Percentiles rank a stretch among this genome's conserved stretches.
phyloP scores from a whole-genome alignment of 1,140 invertebrate genomes.

The Cyclargus thomasi region DNA sequence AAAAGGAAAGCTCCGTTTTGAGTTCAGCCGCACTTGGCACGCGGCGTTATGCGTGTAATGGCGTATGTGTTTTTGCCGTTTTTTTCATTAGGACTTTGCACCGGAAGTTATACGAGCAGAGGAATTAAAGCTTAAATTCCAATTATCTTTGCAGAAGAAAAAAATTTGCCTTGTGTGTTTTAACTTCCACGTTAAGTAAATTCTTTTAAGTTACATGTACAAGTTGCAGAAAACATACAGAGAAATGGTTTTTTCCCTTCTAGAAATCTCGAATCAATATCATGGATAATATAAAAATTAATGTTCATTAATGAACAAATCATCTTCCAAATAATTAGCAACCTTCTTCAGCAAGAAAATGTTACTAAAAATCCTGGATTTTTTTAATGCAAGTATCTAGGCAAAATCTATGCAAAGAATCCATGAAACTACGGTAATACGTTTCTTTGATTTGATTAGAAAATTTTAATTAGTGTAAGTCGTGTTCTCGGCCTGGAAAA shows the following conservation, averaged over 20 bases:
- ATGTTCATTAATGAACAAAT: too few species aligned
- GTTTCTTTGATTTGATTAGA: neutral
- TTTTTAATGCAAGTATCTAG: neutral
- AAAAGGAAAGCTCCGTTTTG: slow-evolving; percentile 30
- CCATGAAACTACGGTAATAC: neutral
- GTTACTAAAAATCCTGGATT: neutral
- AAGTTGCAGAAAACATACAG: too few species aligned
- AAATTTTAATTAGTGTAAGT: neutral
- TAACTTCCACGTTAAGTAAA: neutral
- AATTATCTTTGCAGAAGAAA: neutral
- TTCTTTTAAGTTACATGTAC: too few species aligned
- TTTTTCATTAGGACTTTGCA: neutral
- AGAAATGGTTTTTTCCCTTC: too few species aligned
- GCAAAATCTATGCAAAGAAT: neutral
- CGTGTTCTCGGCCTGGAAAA: neutral
- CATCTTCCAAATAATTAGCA: too few species aligned
- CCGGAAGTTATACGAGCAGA: too few species aligned
- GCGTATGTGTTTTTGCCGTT: neutral
- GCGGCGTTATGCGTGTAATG: slow-evolving; percentile 12
- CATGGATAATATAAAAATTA: too few species aligned
- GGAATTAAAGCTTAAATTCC: neutral
- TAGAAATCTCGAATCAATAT: too few species aligned
- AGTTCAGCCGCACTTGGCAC: slow-evolving; percentile 28
- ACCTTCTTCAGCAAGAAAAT: too few species aligned
- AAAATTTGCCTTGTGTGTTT: neutral